Percentiles rank a stretch among this genome's conserved stretches.
These are phyloP conservation scores for Lomographa bimaculata DNA, from an alignment of 2,888 invertebrate genomes.

Conservation along the genomic window DNA sequence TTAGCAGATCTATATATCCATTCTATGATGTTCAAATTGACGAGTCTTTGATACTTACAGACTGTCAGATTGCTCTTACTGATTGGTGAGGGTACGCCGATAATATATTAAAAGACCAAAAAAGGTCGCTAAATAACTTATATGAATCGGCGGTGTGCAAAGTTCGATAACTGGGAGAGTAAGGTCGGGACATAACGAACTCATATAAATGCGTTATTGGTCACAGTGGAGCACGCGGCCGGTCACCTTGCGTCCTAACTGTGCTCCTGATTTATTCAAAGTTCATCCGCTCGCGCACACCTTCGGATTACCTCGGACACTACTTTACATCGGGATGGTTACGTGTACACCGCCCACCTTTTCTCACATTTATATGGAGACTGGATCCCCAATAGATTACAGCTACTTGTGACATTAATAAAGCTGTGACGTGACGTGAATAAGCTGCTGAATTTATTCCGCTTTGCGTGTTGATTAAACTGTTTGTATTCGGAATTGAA, in stretches of 20 bases:
- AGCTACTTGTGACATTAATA: too few species aligned
- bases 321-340: slow-evolving; percentile 47
- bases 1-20: too few species aligned
- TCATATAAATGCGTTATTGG: slow-evolving; percentile 64
- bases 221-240: slow-evolving; percentile 35
- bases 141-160: slow-evolving; percentile 31
- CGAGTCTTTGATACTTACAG: slow-evolving; percentile 13
- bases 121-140: slow-evolving; percentile 46
- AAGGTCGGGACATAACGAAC: slow-evolving; percentile 49
- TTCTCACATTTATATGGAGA: too few species aligned
- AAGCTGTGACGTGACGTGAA: too few species aligned
- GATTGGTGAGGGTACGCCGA: slow-evolving; percentile 21
- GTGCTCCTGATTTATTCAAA: slow-evolving; percentile 61
- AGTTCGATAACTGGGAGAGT: slow-evolving; percentile 45
- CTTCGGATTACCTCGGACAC: slow-evolving; percentile 41
- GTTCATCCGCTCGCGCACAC: slow-evolving; percentile 45
- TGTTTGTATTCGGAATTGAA: too few species aligned
- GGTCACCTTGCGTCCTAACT: slow-evolving; percentile 51
- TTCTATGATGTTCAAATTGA: too few species aligned
- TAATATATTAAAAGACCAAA: slow-evolving; percentile 42
- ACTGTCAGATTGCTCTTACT: slow-evolving; percentile 19
- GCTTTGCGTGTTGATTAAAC: too few species aligned
- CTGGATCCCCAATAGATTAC: too few species aligned
- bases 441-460: too few species aligned
- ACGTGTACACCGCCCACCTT: too few species aligned